These are phyloP conservation scores for Heteromyza rotundicornis DNA, from an alignment of 2,888 invertebrate species.

Conservation along the genomic window DNA sequence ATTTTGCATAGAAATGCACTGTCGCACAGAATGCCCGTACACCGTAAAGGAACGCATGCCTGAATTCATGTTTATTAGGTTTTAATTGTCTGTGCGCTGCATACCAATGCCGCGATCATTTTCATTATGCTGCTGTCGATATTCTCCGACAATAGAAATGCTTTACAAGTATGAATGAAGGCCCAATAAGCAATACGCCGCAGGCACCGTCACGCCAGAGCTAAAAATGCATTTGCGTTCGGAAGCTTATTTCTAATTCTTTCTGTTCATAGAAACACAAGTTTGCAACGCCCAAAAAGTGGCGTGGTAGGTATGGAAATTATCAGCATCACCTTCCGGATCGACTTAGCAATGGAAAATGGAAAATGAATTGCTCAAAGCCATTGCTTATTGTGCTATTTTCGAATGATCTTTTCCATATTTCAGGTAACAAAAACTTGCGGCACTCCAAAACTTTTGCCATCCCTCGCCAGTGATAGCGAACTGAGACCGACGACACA, in stretches of 20 bases:
- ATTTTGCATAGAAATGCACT: too few species aligned
- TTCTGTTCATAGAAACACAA: too few species aligned
- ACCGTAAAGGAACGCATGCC: background rate
- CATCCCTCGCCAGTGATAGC: conserved; percentile 50
- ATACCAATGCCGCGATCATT: conserved; percentile 22
- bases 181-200: background rate
- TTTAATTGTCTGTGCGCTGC: conserved; percentile 32
- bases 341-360: too few species aligned
- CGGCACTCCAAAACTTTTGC: conserved; percentile 61
- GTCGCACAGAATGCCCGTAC: too few species aligned
- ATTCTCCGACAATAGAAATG: background rate
- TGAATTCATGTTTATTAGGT: conserved; percentile 31
- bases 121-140: background rate
- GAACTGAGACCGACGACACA: conserved; percentile 60
- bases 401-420: too few species aligned
- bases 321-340: too few species aligned
- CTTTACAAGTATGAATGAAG: background rate
- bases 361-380: too few species aligned
- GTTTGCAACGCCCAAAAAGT: too few species aligned
- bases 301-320: too few species aligned
- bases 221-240: background rate
- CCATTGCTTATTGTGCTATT: too few species aligned
- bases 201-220: background rate
- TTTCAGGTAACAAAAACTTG: conserved; percentile 67
- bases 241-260: background rate